Conservation (phyloP, 2,113 vertebrate species). For the Mungos mungo region DNA sequence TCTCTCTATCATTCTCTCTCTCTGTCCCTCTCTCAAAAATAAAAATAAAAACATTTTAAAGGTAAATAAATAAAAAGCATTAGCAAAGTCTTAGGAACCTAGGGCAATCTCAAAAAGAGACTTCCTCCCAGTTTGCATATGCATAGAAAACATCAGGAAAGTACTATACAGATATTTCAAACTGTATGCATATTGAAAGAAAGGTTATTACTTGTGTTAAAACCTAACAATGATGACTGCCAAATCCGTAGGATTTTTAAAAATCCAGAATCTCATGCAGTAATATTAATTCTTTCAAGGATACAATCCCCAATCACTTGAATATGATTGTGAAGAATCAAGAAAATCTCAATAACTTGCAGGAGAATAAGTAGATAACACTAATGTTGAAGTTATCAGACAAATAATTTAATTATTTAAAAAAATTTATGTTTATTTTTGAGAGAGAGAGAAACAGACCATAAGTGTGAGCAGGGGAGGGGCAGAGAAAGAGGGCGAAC, state of each 20-base stretch:
- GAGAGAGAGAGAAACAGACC: too few species aligned
- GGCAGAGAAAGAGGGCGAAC: too few species aligned
- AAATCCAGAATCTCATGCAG: neutral
- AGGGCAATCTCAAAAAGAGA: neutral
- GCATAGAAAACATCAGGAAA: neutral
- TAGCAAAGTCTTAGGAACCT: neutral
- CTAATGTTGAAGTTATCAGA: neutral
- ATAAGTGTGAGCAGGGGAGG: too few species aligned
- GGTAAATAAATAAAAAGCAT: neutral
- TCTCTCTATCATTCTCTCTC: too few species aligned
- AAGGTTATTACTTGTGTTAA: neutral
- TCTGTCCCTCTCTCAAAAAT: too few species aligned
- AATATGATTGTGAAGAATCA: neutral
- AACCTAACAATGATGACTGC: neutral
- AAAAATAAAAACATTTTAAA: too few species aligned
- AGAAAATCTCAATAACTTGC: neutral
- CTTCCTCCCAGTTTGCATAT: neutral
- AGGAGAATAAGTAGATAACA: neutral
- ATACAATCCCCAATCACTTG: neutral
- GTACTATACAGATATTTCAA: neutral
- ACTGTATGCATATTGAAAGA: neutral
- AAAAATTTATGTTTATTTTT: too few species aligned
- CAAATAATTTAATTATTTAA: neutral
- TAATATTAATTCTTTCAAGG: neutral
- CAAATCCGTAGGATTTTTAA: neutral